Evolutionary conservation across 2,797 vertebrate genomes (phyloP), one percentile per base, ranked within the genome.

Genomic region (Lithobates pipiens): DNA sequence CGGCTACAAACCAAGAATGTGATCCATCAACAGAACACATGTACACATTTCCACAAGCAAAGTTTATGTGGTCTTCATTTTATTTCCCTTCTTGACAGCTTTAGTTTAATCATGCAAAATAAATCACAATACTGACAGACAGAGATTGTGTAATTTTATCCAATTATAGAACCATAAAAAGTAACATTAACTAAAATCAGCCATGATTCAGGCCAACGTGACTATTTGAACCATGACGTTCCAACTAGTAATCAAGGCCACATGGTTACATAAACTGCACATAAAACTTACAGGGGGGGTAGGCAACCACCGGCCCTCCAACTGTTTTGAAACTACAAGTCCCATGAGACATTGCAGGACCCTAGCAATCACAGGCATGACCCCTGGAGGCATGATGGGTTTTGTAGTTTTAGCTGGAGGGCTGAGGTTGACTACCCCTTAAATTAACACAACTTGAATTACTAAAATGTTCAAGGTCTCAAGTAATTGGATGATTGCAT

Each of bases 181-280:
- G 46, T 76, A 32, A 34, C n/a, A 32, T 61, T 16, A 16, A 1
- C 44, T 67, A 42, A 34, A 54, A 76, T 54, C 74, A 42, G 13
- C 63, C 15, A 29, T n/a, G 23, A 76, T 18, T 21, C 34, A 69
- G 10, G 29, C 76, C 70, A 77, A 77, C 68, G 65, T 42, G 42
- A 76, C 54, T 74, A 50, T 5, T 63, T 46, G 74, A 77, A 84
- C 42, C 34, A 9, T 76, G 44, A 83, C 75, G 9, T 76, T 78
- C 57, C 42, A 63, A 23, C 1, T 25, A 25, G 32, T 78, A 78
- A 78, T 84, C 25, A 73, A 63, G 83, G 70, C n/a, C 76, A 78
- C 76, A 84, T 77, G 82, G 46, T 84, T 57, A 42, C 25, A 65
- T 23, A 71, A 36, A 68, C 29, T 2, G n/a, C 34, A 70, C 23